Percentiles rank a stretch among this genome's conserved stretches.
Evolutionary conservation across 1,140 invertebrate genomes (phyloP).

Genomic region (Tetraneura akinire): DNA sequence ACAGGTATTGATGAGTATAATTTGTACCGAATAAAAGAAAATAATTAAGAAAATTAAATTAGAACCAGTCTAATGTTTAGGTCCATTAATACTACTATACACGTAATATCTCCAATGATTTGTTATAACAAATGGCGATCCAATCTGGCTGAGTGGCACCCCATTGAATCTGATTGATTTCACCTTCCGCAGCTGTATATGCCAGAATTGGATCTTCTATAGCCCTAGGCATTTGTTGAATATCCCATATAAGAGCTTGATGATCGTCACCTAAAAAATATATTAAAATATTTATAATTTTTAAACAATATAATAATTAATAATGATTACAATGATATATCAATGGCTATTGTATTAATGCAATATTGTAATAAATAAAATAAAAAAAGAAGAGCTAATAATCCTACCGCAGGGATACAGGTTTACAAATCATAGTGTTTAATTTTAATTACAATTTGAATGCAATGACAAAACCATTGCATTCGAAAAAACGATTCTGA

Average conservation of each 20-base stretch:
- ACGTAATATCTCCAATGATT: slow-evolving; percentile 94
- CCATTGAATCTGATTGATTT: slow-evolving; percentile 99
- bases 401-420: too few relatives aligned
- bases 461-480: background rate
- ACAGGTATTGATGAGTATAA: background rate
- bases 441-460: background rate
- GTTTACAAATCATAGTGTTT: too few relatives aligned
- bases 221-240: slow-evolving; percentile 98
- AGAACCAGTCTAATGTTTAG: slow-evolving; percentile 1
- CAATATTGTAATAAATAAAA: too few relatives aligned
- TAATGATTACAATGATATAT: background rate
- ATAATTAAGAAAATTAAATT: slow-evolving; percentile 23
- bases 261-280: slow-evolving; percentile 88
- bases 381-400: too few relatives aligned
- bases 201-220: slow-evolving; percentile 99
- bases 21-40: background rate
- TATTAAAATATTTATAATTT: background rate
- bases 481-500: too few relatives aligned
- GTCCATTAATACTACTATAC: slow-evolving; percentile 67
- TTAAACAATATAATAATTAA: background rate
- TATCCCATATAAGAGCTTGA: slow-evolving; percentile 99
- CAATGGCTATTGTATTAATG: too few relatives aligned
- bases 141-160: slow-evolving; percentile 99
- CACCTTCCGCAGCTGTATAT: slow-evolving; percentile 96
- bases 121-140: slow-evolving; percentile 99